A percentile compares a stretch with the other conserved stretches of the same genome.
These are phyloP conservation scores for Phataginus tricuspis DNA, from an alignment of 2,797 vertebrate species.

Conservation along the genomic window DNA sequence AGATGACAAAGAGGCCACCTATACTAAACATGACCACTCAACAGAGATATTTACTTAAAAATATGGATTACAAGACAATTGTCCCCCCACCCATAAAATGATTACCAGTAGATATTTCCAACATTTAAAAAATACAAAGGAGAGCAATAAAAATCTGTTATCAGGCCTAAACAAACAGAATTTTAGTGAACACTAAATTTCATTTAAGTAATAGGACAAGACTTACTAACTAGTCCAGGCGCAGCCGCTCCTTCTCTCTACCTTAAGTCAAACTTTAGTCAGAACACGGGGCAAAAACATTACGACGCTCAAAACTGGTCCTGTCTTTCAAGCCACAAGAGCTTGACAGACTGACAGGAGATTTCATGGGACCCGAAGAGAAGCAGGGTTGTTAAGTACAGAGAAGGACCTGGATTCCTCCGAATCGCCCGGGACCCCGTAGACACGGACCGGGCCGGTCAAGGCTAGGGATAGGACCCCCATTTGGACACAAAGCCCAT, in stretches of 20 bases:
- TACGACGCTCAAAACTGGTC: background rate
- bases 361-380: slow-evolving; percentile 43
- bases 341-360: background rate
- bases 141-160: background rate
- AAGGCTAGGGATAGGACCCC: slow-evolving; percentile 27
- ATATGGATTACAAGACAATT: background rate
- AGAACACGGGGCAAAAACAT: slow-evolving; percentile 26
- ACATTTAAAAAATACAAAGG: background rate
- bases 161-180: background rate
- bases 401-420: slow-evolving; percentile 3
- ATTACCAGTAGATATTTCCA: background rate
- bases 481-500: background rate
- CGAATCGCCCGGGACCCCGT: background rate
- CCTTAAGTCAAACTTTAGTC: slow-evolving; percentile 48
- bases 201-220: background rate
- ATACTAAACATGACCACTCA: slow-evolving; percentile 22
- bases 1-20: slow-evolving; percentile 43
- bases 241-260: slow-evolving; percentile 47
- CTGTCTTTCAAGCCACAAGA: background rate
- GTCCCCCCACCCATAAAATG: background rate
- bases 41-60: slow-evolving; percentile 11
- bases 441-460: background rate
- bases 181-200: slow-evolving; percentile 24
- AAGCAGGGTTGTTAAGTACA: background rate
- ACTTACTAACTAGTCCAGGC: slow-evolving; percentile 66